A percentile compares a stretch with the other conserved stretches of the same genome.
phyloP scores from a whole-genome alignment of 2,888 invertebrate genomes.

The Neocrepidodera transversa region DNA sequence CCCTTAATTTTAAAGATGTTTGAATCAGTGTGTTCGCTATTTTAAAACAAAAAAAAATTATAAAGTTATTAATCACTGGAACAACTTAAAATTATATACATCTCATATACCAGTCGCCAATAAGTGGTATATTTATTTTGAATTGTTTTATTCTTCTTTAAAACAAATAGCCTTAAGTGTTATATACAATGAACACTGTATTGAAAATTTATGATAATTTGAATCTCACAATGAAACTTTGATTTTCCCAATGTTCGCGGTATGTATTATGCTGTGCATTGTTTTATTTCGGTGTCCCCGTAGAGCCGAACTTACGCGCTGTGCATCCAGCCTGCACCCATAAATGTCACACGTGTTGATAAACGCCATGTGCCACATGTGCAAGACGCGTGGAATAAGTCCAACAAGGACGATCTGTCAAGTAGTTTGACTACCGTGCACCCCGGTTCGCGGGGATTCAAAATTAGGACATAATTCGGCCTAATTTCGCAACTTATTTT shows the following conservation, averaged over 20 bases:
- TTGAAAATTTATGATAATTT: not conserved
- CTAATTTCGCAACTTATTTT: not conserved
- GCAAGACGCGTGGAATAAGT: slow-evolving; percentile 41
- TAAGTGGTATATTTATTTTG: too few relatives aligned
- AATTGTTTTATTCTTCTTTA: too few relatives aligned
- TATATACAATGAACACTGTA: too few relatives aligned
- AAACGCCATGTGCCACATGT: slow-evolving; percentile 50
- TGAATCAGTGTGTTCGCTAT: too few relatives aligned
- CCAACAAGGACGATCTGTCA: slow-evolving; percentile 35
- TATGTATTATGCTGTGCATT: slow-evolving; percentile 7
- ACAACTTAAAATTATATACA: too few relatives aligned
- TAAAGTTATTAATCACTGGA: too few relatives aligned
- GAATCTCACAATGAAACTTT: slow-evolving; percentile 13
- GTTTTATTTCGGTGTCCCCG: slow-evolving; percentile 25
- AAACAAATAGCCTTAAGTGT: too few relatives aligned
- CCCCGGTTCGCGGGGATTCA: not conserved
- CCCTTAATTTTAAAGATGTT: too few relatives aligned
- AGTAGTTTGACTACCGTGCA: slow-evolving; percentile 37
- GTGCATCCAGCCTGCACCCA: slow-evolving; percentile 43
- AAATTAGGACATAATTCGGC: not conserved
- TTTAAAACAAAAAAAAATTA: too few relatives aligned
- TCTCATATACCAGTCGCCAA: too few relatives aligned
- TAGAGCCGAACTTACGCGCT: slow-evolving; percentile 26
- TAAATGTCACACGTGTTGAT: slow-evolving; percentile 51
- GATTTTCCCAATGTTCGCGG: slow-evolving; percentile 5